Percentiles rank a stretch among this genome's conserved stretches.
phyloP scores from a whole-genome alignment of 2,888 invertebrate species.

The Margaritifera margaritifera region DNA sequence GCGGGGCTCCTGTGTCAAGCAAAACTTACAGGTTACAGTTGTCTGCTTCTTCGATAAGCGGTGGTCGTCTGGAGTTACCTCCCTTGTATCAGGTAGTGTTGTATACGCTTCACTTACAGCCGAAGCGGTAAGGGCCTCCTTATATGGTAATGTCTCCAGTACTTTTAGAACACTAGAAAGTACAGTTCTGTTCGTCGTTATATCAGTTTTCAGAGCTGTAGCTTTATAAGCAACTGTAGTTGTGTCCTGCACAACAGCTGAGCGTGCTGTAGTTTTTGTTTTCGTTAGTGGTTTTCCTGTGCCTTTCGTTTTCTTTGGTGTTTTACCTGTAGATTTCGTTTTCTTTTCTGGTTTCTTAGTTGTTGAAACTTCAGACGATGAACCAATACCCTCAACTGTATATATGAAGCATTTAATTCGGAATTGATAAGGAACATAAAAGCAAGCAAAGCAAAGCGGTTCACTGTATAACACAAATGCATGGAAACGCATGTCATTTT shows the following conservation, averaged over 20 bases:
- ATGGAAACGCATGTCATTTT: no score
- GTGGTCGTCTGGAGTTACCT: slow-evolving; percentile 1
- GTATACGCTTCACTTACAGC: background rate
- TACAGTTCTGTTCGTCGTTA: slow-evolving; percentile 1
- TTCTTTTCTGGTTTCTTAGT: slow-evolving; percentile 1
- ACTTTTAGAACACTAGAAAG: background rate
- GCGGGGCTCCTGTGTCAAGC: no score
- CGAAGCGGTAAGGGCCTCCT: background rate
- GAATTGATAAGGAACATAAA: no score
- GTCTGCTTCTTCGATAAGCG: background rate
- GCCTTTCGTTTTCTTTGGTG: slow-evolving; percentile 1
- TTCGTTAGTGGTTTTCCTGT: slow-evolving; percentile 4
- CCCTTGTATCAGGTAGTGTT: background rate
- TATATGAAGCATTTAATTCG: no score
- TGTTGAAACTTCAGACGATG: background rate
- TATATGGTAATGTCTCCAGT: no score
- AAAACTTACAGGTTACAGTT: no score
- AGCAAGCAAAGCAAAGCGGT: no score
- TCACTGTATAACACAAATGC: no score
- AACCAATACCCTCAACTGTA: no score
- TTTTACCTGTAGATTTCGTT: background rate
- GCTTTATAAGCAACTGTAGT: slow-evolving; percentile 6
- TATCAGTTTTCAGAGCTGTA: background rate
- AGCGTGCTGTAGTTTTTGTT: background rate
- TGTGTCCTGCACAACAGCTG: slow-evolving; percentile 9